A percentile compares a stretch with the other conserved stretches of the same genome.
Conservation (phyloP, 2,113 vertebrate genomes). For the Hypanus sabinus region DNA sequence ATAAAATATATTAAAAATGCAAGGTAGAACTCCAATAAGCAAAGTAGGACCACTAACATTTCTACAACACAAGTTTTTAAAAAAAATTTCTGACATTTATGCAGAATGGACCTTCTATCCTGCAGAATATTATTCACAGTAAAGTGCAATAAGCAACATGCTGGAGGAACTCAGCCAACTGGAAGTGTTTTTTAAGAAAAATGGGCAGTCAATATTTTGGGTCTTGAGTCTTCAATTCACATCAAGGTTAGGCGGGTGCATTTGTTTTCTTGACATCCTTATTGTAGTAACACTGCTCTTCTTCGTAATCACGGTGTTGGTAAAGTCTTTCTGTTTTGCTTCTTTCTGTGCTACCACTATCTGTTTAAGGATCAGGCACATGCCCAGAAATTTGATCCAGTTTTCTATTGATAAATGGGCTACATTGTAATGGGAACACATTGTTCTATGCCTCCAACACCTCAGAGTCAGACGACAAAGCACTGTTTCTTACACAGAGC, state of each 20-base stretch:
- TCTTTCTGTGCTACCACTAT: not conserved
- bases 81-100: not conserved
- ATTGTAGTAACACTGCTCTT: not conserved
- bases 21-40: not conserved
- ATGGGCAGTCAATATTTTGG: no score
- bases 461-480: no score
- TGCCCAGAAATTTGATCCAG: no score
- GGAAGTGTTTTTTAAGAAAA: no score
- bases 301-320: not conserved
- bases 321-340: not conserved
- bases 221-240: not conserved
- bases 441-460: no score
- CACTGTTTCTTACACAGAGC: no score
- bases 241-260: not conserved
- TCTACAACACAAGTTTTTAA: not conserved
- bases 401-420: no score
- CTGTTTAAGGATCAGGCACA: not conserved
- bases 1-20: not conserved
- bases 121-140: not conserved
- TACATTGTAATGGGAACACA: no score
- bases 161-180: no score
- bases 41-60: not conserved
- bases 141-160: no score
- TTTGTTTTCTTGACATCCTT: not conserved
- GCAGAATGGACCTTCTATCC: not conserved